Evolutionary conservation across 1,140 invertebrate genomes (phyloP).

Genomic region (Akabosia matsudoensis): DNA sequence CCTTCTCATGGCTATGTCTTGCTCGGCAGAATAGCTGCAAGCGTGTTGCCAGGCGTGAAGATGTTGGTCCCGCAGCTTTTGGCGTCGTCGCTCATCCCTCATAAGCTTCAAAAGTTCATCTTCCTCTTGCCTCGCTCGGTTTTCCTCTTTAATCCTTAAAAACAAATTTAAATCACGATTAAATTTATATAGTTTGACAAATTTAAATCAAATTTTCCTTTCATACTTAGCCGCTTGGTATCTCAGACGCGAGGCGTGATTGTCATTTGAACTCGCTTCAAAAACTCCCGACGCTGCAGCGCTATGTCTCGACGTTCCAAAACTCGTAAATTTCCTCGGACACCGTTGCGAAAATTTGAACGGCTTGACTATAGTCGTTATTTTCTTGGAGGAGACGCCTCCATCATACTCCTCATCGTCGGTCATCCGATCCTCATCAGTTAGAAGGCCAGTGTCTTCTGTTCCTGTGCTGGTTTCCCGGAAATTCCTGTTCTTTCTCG

Average conservation of each 20-base stretch:
- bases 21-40: slow-evolving; percentile 42
- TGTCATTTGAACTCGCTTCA: slow-evolving; percentile 45
- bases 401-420: slow-evolving; percentile 14
- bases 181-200: not conserved
- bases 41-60: slow-evolving; percentile 40
- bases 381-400: slow-evolving; percentile 9
- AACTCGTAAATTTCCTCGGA: slow-evolving; percentile 28
- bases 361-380: slow-evolving; percentile 1
- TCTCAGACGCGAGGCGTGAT: slow-evolving; percentile 42
- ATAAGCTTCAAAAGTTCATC: slow-evolving; percentile 35
- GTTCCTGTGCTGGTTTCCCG: not conserved
- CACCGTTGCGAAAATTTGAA: not conserved
- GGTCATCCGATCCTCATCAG: slow-evolving; percentile 36
- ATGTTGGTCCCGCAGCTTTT: slow-evolving; percentile 35
- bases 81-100: slow-evolving; percentile 34
- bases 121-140: slow-evolving; percentile 37
- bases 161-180: not conserved
- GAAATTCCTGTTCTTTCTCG: not conserved
- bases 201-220: not conserved
- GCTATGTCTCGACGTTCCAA: slow-evolving; percentile 24
- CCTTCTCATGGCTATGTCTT: slow-evolving; percentile 45
- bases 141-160: slow-evolving; percentile 37
- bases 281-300: slow-evolving; percentile 33
- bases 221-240: slow-evolving; percentile 37
- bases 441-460: slow-evolving; percentile 11